phyloP scores from a whole-genome alignment of 2,888 invertebrate species.

The Macrophya alboannulata region DNA sequence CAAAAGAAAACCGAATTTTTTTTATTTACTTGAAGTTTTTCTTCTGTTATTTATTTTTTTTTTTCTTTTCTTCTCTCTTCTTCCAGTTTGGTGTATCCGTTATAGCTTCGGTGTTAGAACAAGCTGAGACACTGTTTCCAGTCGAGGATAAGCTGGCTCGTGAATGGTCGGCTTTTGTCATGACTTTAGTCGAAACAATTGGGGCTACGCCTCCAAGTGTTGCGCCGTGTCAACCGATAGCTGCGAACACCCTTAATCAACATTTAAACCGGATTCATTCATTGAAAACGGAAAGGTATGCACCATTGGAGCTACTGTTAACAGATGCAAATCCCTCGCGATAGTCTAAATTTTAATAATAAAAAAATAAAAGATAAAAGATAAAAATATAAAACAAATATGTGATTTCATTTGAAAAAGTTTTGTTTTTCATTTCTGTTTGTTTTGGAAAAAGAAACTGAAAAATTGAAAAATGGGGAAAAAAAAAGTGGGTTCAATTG shows the following conservation, averaged over 20 bases:
- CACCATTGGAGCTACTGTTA: conserved; percentile 73
- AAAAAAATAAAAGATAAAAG: conserved; percentile 34
- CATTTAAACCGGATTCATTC: conserved; percentile 73
- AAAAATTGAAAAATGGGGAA: not conserved
- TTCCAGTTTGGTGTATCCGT: conserved; percentile 83
- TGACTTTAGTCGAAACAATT: conserved; percentile 70
- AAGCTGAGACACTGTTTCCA: conserved; percentile 80
- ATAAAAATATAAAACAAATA: conserved; percentile 41
- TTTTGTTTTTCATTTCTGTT: conserved; percentile 58
- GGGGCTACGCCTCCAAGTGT: conserved; percentile 70
- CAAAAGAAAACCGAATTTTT: not conserved
- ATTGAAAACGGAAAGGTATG: conserved; percentile 72
- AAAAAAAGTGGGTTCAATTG: conserved; percentile 4
- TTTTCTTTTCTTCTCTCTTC: conserved; percentile 53
- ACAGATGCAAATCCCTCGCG: conserved; percentile 75
- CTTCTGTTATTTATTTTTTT: not conserved
- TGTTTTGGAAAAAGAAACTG: not conserved
- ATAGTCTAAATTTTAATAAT: conserved; percentile 70
- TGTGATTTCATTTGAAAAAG: conserved; percentile 54
- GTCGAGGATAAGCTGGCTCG: conserved; percentile 66
- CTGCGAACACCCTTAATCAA: conserved; percentile 71
- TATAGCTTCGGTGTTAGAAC: conserved; percentile 81
- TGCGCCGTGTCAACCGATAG: conserved; percentile 73
- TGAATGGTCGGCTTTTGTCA: conserved; percentile 75
- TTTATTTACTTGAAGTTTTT: not conserved